phyloP scores from a whole-genome alignment of 2,888 invertebrate species.

The Deilephila elpenor region DNA sequence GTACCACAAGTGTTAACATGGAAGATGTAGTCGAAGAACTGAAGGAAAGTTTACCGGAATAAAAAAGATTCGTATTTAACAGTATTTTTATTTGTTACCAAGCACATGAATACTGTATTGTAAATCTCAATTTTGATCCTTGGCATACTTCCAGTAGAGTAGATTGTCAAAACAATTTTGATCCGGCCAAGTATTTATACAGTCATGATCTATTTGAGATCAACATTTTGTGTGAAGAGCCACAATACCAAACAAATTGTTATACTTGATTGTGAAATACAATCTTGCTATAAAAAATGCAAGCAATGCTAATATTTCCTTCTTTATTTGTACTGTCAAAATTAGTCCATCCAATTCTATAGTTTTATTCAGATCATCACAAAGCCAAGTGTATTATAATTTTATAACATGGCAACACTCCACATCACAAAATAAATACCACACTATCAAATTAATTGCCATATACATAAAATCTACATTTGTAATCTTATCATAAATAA shows the following conservation, averaged over 20 bases:
- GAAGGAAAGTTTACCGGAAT: conserved; percentile 73
- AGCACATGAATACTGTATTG: conserved; percentile 36
- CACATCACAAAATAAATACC: background rate
- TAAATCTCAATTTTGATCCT: conserved; percentile 15
- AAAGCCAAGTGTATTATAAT: background rate
- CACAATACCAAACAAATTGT: background rate
- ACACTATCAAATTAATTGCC: background rate
- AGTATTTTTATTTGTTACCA: conserved; percentile 46
- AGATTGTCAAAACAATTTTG: conserved; percentile 19
- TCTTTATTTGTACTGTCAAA: background rate
- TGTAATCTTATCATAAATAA: conserved; percentile 22
- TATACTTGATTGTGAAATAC: background rate
- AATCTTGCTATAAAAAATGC: background rate
- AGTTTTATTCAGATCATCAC: background rate
- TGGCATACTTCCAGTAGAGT: conserved; percentile 40
- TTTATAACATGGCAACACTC: background rate
- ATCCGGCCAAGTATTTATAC: conserved; percentile 15
- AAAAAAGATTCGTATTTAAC: conserved; percentile 31
- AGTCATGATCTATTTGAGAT: conserved; percentile 20
- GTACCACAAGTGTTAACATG: conserved; percentile 56
- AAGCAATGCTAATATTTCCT: background rate
- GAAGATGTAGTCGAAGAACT: conserved; percentile 75
- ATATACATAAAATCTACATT: conserved; percentile 4
- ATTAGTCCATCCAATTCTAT: background rate
- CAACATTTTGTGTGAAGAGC: background rate